Conservation (phyloP, 1,140 invertebrate species). For the Metaphire vulgaris region DNA sequence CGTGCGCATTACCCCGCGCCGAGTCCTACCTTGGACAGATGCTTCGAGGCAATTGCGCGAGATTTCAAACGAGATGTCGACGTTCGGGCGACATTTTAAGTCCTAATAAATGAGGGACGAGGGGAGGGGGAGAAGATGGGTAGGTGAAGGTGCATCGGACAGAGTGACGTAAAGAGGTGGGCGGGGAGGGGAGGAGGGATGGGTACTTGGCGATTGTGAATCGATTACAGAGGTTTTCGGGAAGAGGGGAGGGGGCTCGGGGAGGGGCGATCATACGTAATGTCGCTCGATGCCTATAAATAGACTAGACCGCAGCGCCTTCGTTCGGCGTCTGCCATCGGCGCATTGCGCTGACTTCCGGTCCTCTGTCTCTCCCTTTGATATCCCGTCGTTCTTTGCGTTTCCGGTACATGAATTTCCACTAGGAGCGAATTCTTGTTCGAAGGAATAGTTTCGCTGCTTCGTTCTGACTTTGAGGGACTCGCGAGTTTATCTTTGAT, state of each 20-base stretch:
- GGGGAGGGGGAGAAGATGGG: not conserved
- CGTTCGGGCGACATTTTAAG: not conserved
- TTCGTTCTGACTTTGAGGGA: not conserved
- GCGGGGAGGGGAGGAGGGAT: not conserved
- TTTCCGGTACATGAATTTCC: not conserved
- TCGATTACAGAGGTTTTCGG: not conserved
- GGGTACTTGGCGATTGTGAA: not conserved
- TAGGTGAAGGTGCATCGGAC: not conserved
- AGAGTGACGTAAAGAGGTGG: not conserved
- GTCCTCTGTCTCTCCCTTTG: not conserved
- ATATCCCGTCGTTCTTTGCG: not conserved
- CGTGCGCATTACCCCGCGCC: not conserved
- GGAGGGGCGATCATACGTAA: no score
- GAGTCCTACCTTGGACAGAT: not conserved
- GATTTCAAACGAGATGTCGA: not conserved
- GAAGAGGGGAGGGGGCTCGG: no score
- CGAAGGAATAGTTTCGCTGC: not conserved
- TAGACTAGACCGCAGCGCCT: not conserved
- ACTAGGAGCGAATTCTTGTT: not conserved
- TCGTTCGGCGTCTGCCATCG: not conserved
- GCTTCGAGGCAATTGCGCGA: not conserved
- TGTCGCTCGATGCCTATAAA: not conserved
- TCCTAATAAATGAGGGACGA: not conserved
- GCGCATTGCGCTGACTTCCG: not conserved
- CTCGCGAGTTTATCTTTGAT: not conserved